Percentiles rank a stretch among this genome's conserved stretches.
These are phyloP conservation scores for Cotesia vestalis DNA, from an alignment of 1,140 invertebrate genomes.

Conservation along the genomic window DNA sequence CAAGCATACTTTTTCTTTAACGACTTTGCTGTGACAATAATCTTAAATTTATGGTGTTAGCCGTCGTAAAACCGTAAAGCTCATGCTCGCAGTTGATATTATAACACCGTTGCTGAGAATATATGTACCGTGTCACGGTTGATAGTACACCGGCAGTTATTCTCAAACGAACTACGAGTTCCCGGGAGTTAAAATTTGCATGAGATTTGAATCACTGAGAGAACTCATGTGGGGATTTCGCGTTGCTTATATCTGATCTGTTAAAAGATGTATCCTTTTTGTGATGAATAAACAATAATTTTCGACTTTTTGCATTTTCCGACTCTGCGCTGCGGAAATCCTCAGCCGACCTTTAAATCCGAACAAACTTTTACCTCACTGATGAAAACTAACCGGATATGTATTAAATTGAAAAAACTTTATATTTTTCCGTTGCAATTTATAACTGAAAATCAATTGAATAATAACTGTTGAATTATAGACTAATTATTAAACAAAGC, in stretches of 20 bases:
- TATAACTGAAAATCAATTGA: neutral
- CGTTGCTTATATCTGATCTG: neutral
- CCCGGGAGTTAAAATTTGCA: constrained; percentile 34
- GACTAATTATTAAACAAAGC: constrained; percentile 29
- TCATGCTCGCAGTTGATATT: neutral
- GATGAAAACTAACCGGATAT: no score
- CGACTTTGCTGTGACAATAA: constrained; percentile 24
- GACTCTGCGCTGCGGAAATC: no score
- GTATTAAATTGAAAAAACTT: no score
- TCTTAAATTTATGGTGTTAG: constrained; percentile 39
- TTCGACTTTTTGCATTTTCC: no score
- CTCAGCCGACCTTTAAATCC: no score
- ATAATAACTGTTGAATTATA: neutral
- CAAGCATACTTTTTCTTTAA: constrained; percentile 14
- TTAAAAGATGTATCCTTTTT: constrained; percentile 23
- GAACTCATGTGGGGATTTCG: constrained; percentile 6
- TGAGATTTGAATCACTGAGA: constrained; percentile 42
- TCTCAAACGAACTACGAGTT: constrained; percentile 21
- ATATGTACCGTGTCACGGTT: constrained; percentile 18
- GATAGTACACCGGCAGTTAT: constrained; percentile 21
- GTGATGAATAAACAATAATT: neutral
- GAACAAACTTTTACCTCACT: no score
- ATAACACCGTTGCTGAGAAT: constrained; percentile 14
- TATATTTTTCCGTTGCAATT: no score
- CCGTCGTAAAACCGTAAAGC: constrained; percentile 40